Percentiles rank a stretch among this genome's conserved stretches.
Evolutionary conservation across 2,888 invertebrate species (phyloP).

Genomic region (Cephus runcator): DNA sequence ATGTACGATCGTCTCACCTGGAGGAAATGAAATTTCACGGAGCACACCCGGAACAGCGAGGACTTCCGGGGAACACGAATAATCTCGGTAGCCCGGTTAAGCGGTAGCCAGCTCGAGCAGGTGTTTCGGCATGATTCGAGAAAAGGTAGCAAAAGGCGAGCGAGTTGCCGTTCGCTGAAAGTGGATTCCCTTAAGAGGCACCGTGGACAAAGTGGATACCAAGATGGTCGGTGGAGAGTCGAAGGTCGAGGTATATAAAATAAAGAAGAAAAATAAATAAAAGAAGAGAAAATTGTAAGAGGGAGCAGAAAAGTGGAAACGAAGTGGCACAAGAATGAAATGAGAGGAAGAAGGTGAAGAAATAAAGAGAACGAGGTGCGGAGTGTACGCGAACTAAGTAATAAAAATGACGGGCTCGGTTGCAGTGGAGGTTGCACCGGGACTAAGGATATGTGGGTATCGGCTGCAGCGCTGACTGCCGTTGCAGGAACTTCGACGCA

Average conservation of each 20-base stretch:
- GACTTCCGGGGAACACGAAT: neutral
- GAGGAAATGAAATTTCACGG: neutral
- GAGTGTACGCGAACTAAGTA: neutral
- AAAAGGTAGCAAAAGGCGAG: neutral
- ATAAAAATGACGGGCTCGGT: neutral
- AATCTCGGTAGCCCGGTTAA: neutral
- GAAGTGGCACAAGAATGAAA: neutral
- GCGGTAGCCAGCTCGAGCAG: neutral
- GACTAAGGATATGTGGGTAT: neutral
- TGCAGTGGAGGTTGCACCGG: neutral
- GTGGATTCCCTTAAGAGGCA: neutral
- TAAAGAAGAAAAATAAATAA: neutral
- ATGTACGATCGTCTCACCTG: neutral
- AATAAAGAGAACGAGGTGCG: neutral
- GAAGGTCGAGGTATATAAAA: neutral
- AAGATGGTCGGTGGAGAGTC: neutral
- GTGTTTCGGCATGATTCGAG: neutral
- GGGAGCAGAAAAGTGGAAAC: neutral
- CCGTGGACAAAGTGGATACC: neutral
- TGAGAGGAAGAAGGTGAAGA: constrained; percentile 1
- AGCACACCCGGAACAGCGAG: neutral
- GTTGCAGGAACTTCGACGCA: neutral
- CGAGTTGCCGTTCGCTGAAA: neutral
- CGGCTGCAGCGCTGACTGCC: neutral
- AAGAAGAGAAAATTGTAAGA: neutral